Evolutionary conservation across 2,888 invertebrate genomes (phyloP), one percentile per base, ranked within the genome.

Genomic region (Lydus trimaculatus): DNA sequence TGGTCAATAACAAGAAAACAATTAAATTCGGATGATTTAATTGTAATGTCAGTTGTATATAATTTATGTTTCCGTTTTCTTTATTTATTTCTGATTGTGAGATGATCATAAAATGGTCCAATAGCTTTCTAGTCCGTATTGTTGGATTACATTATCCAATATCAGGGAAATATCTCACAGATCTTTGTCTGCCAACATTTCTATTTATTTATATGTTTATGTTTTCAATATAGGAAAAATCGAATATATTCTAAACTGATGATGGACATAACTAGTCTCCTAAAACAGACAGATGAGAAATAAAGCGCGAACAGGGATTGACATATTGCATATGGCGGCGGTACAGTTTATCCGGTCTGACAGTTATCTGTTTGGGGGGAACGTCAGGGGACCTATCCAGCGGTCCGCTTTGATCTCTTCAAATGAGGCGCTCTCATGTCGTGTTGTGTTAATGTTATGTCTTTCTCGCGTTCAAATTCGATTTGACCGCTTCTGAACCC

Each of bases 381-480:
- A 68, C 59, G 70, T 66, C 73, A 74, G 68, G 66, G 66, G 70
- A n/a, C 75, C 73, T 74, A 52, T 76, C 76, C 73, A 74, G 74
- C 77, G 81, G 82, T 80, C 69, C 70, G 75, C 79, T 83, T 84
- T 84, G 83, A 84, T 84, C 83, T 81, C 80, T 69, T 81, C 81
- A 83, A 83, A 84, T 83, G 83, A 83, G 83, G 82, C 83, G 83
- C 81, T 82, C 78, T 79, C 79, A 75, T 82, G 82, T 83, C 83
- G 76, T 80, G 80, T 81, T 78, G 78, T 82, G 82, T 83, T 83
- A 83, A 83, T 81, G 82, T 82, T 81, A 80, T 80, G 81, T 81
- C 80, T 82, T 80, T 78, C 79, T 80, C 74, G 73, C 76, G 69
- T 66, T 73, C 61, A 59, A 66, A 67, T 67, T 67, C 64, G 70